Conservation (phyloP, 2,888 invertebrate genomes). For the Diploptera punctata region DNA sequence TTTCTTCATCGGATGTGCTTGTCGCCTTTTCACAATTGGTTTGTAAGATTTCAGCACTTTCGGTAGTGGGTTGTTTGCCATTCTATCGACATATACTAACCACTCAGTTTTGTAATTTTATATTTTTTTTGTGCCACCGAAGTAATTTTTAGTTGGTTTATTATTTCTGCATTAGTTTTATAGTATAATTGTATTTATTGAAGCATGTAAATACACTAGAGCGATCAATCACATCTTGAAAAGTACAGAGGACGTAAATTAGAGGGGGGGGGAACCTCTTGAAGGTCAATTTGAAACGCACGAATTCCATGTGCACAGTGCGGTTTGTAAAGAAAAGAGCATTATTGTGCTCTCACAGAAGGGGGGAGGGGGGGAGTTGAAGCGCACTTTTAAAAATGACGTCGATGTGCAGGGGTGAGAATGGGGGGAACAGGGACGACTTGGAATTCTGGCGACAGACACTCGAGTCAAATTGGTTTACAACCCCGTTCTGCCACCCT, state of each 20-base stretch:
- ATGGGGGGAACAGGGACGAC: conserved; percentile 21
- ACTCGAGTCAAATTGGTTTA: conserved; percentile 43
- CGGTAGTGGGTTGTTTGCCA: no score
- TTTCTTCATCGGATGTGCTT: no score
- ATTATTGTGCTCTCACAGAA: not conserved
- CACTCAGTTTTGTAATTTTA: no score
- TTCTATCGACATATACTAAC: no score
- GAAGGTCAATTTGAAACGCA: conserved; percentile 28
- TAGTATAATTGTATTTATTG: no score
- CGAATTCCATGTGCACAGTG: conserved; percentile 23
- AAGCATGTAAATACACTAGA: conserved; percentile 28
- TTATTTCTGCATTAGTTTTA: no score
- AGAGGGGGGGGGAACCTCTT: not conserved
- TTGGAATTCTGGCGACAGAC: conserved; percentile 43
- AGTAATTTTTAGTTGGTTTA: no score
- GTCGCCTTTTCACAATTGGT: no score
- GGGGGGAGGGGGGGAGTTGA: not conserved
- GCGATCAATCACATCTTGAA: conserved; percentile 17
- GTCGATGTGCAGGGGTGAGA: not conserved
- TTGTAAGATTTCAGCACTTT: no score
- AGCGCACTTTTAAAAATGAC: conserved; percentile 1
- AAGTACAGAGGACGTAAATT: not conserved
- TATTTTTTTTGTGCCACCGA: no score
- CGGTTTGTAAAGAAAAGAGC: conserved; percentile 32
- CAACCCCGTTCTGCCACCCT: conserved; percentile 27